Percentiles rank a stretch among this genome's conserved stretches.
phyloP scores from a whole-genome alignment of 1,140 invertebrate species.

The Sycophaga agraensis region DNA sequence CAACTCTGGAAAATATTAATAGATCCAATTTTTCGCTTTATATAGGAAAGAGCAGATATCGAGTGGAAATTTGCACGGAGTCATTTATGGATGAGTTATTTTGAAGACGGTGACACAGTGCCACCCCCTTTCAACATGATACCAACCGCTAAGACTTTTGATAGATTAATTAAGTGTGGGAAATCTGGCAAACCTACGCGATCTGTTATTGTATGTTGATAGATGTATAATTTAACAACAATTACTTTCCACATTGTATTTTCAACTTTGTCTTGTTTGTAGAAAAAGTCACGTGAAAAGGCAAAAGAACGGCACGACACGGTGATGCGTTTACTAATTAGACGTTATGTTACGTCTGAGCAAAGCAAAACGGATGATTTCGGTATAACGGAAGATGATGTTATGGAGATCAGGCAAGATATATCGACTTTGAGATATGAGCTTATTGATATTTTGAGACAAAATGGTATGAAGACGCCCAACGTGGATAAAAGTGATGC shows the following conservation, averaged over 20 bases:
- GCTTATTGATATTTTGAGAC: slow-evolving; percentile 81
- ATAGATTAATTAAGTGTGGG: slow-evolving; percentile 59
- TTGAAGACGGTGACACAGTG: slow-evolving; percentile 81
- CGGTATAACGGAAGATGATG: slow-evolving; percentile 91
- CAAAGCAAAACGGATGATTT: slow-evolving; percentile 80
- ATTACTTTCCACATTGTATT: no score
- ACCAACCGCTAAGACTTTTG: slow-evolving; percentile 71
- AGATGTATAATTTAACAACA: no score
- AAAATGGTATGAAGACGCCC: slow-evolving; percentile 80
- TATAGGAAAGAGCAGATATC: slow-evolving; percentile 78
- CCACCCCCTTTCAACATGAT: slow-evolving; percentile 88
- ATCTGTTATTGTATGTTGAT: slow-evolving; percentile 64
- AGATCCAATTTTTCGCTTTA: background rate
- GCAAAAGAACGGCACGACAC: slow-evolving; percentile 69
- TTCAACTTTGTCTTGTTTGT: no score
- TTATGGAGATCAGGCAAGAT: slow-evolving; percentile 95
- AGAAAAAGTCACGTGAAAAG: slow-evolving; percentile 74
- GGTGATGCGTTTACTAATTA: slow-evolving; percentile 76
- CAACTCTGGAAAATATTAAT: no score
- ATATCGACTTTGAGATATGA: slow-evolving; percentile 85
- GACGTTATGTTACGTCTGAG: slow-evolving; percentile 81
- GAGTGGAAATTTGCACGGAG: slow-evolving; percentile 93
- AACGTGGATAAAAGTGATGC: slow-evolving; percentile 65
- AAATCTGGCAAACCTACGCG: slow-evolving; percentile 57
- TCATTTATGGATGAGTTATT: slow-evolving; percentile 91